phyloP scores from a whole-genome alignment of 2,113 vertebrate genomes.

The Dryoscopus gambensis region DNA sequence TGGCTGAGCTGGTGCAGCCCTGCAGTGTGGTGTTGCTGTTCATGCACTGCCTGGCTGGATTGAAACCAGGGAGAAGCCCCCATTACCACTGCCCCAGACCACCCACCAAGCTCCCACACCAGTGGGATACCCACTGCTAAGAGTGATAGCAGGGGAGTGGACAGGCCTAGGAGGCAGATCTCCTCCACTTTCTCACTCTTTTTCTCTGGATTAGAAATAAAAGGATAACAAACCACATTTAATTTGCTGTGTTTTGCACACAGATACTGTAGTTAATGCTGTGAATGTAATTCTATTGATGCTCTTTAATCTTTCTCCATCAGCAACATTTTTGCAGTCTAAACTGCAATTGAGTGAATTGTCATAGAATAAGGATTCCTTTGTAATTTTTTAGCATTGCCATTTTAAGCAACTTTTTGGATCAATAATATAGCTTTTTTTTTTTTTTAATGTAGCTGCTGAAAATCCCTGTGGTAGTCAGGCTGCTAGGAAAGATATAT shows the following conservation, averaged over 20 bases:
- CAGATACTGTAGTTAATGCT: not conserved
- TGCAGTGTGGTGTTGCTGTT: not conserved
- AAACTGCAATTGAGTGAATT: not conserved
- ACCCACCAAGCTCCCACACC: not conserved
- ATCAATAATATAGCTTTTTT: not conserved
- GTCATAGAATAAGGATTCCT: not conserved
- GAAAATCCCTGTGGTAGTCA: not conserved
- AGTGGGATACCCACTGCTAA: not conserved
- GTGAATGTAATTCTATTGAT: not conserved
- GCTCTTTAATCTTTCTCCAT: not conserved
- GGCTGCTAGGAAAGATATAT: not conserved
- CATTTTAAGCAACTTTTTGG: not conserved
- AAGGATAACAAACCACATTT: not conserved
- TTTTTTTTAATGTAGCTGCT: not conserved
- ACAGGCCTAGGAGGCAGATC: not conserved
- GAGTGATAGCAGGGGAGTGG: not conserved
- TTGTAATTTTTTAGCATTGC: not conserved
- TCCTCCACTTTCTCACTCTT: not conserved
- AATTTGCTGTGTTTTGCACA: not conserved
- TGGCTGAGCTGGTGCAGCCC: not conserved
- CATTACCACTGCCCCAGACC: not conserved
- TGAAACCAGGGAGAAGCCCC: rapidly evolving
- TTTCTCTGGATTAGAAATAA: not conserved
- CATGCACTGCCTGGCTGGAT: not conserved
- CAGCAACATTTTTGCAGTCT: not conserved